A percentile compares a stretch with the other conserved stretches of the same genome.
These are phyloP conservation scores for Eremophila alpestris DNA, from an alignment of 2,797 vertebrate species.

Conservation along the genomic window DNA sequence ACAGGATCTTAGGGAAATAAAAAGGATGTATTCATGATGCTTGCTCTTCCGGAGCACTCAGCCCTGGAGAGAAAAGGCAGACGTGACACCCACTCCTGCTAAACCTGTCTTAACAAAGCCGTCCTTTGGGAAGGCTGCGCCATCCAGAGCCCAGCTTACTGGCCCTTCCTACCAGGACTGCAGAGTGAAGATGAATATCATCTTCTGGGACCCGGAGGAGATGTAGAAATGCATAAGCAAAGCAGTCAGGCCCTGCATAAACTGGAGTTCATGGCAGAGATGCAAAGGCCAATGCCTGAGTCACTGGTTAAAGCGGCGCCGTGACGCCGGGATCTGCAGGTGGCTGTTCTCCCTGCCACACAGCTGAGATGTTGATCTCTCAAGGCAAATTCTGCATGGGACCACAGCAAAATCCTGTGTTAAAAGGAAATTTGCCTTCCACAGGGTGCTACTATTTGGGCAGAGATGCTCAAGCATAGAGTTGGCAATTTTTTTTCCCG, in stretches of 20 bases:
- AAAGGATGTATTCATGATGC: neutral
- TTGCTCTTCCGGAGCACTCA: neutral
- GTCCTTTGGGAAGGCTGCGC: neutral
- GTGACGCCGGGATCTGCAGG: fast-evolving
- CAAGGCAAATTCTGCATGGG: neutral
- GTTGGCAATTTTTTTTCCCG: neutral
- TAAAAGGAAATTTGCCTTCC: neutral
- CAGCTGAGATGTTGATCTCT: neutral
- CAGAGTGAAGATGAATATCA: neutral
- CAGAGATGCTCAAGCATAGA: fast-evolving
- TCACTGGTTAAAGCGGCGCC: fast-evolving
- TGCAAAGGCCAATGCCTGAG: neutral
- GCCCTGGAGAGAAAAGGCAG: neutral
- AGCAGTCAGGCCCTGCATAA: neutral
- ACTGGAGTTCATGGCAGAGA: neutral
- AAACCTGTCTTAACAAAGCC: neutral
- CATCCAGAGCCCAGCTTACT: neutral
- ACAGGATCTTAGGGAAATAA: neutral
- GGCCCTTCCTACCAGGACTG: neutral
- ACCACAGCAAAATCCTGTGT: neutral
- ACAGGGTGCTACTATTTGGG: neutral
- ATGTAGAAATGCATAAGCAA: neutral
- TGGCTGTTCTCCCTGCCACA: neutral
- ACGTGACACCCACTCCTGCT: neutral
- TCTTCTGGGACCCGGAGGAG: neutral